Percentiles rank a stretch among this genome's conserved stretches.
These are phyloP conservation scores for Pimephales promelas DNA, from an alignment of 2,113 vertebrate species.

Conservation along the genomic window DNA sequence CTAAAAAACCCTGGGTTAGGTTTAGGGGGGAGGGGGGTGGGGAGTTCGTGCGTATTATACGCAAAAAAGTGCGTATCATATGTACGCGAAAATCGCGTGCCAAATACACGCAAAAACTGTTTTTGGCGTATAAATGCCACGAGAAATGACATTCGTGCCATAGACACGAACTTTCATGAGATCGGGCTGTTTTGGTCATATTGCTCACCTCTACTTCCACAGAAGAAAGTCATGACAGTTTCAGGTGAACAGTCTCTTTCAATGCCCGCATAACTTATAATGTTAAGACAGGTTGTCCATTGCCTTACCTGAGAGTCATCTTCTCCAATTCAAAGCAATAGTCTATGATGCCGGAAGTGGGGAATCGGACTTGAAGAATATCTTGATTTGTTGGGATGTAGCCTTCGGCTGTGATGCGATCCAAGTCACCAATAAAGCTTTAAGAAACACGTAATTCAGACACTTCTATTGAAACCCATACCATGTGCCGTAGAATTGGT, in stretches of 20 bases:
- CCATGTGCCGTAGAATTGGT: not conserved
- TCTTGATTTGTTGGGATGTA: constrained; percentile 86
- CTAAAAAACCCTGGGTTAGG: too few species aligned
- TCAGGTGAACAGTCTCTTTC: not conserved
- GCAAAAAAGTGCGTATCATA: too few species aligned
- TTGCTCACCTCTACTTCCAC: too few species aligned
- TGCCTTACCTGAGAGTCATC: constrained; percentile 81
- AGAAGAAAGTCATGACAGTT: not conserved
- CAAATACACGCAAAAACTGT: too few species aligned
- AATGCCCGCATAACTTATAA: not conserved
- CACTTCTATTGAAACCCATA: not conserved
- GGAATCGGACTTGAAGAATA: constrained; percentile 86
- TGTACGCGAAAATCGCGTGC: too few species aligned
- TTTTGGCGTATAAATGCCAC: too few species aligned
- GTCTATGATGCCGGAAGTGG: constrained; percentile 88
- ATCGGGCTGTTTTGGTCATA: too few species aligned
- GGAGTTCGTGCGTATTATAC: too few species aligned
- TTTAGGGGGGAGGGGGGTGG: too few species aligned
- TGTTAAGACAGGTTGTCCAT: not conserved
- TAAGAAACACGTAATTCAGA: not conserved
- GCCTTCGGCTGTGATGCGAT: constrained; percentile 76
- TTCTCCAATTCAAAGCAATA: constrained; percentile 84
- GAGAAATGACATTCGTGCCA: too few species aligned
- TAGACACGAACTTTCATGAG: too few species aligned
- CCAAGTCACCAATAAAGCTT: constrained; percentile 84